Conservation (phyloP, 1,140 invertebrate genomes). For the Penaeus vannamei region DNA sequence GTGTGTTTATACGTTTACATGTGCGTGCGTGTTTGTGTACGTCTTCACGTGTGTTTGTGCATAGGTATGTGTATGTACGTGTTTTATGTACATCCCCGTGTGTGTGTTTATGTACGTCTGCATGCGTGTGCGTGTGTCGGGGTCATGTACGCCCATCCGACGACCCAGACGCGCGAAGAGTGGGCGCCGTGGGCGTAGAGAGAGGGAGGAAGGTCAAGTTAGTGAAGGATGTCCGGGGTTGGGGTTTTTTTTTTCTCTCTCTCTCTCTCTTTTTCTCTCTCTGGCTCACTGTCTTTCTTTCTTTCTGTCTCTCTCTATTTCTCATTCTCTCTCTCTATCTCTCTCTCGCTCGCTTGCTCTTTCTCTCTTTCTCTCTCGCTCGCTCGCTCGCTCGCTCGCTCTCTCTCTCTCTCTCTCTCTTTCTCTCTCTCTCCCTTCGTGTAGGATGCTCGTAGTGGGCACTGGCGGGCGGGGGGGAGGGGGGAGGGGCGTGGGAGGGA, state of each 20-base stretch:
- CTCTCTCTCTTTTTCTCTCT: too few species aligned
- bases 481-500: neutral
- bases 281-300: too few species aligned
- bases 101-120: neutral
- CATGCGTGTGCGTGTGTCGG: neutral
- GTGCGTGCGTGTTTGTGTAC: neutral
- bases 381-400: too few species aligned
- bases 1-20: neutral
- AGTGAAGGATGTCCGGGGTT: too few species aligned
- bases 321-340: too few species aligned
- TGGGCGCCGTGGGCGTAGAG: neutral
- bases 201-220: neutral
- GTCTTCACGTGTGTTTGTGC: neutral
- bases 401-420: too few species aligned
- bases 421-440: too few species aligned
- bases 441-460: too few species aligned
- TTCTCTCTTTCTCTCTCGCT: too few species aligned
- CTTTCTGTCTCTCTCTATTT: too few species aligned
- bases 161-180: neutral
- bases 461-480: neutral
- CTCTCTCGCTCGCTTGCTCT: too few species aligned
- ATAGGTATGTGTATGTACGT: neutral
- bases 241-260: too few species aligned
- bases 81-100: neutral
- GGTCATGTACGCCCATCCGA: neutral